phyloP scores from a whole-genome alignment of 1,140 invertebrate genomes.

The Popillia japonica region DNA sequence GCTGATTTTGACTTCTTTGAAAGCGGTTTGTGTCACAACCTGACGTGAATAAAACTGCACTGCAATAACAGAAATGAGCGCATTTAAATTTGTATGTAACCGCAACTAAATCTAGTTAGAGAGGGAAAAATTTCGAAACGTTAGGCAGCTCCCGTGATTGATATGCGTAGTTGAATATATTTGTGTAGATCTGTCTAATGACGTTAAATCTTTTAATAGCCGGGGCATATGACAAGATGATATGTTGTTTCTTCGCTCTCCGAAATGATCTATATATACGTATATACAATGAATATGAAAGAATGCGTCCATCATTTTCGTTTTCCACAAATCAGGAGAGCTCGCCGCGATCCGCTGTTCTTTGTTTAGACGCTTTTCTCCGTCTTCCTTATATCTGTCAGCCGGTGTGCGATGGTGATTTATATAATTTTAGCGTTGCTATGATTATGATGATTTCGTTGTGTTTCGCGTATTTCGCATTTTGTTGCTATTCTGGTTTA shows the following conservation, averaged over 20 bases:
- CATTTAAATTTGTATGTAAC: no score
- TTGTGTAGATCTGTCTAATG: not conserved
- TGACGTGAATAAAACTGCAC: no score
- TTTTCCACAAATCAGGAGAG: constrained; percentile 17
- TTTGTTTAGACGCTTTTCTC: not conserved
- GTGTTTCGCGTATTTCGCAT: not conserved
- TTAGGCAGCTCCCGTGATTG: not conserved
- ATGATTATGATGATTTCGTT: constrained; percentile 19
- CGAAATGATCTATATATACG: constrained; percentile 13
- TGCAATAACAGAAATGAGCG: no score
- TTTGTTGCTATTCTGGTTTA: constrained; percentile 4
- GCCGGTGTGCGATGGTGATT: not conserved
- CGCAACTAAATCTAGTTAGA: not conserved
- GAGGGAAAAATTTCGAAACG: not conserved
- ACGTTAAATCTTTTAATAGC: constrained; percentile 19
- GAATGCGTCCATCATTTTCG: constrained; percentile 1
- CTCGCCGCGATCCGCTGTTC: not conserved
- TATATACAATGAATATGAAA: constrained; percentile 6
- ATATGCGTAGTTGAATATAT: constrained; percentile 11
- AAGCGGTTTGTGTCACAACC: no score
- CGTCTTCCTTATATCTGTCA: not conserved
- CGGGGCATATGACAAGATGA: constrained; percentile 11
- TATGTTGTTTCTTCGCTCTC: constrained; percentile 9
- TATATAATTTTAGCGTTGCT: constrained; percentile 9
- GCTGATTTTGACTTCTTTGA: no score